A percentile compares a stretch with the other conserved stretches of the same genome.
phyloP scores from a whole-genome alignment of 2,797 vertebrate genomes.

The Hozukius guyotensis region DNA sequence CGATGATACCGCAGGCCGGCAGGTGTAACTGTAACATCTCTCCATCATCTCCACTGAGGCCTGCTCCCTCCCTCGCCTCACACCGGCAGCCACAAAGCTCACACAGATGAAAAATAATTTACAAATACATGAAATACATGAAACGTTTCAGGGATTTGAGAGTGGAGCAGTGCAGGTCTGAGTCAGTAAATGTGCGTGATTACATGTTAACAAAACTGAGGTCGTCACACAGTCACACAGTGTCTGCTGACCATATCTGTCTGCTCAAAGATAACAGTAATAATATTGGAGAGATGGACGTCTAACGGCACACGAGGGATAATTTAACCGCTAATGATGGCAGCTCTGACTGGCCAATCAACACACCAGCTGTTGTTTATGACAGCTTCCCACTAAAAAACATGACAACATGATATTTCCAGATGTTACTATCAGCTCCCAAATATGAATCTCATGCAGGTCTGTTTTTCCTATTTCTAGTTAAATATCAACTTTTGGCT shows the following conservation, averaged over 20 bases:
- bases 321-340: slow-evolving; percentile 14
- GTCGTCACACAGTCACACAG: neutral
- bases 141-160: neutral
- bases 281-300: neutral
- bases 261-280: slow-evolving; percentile 3
- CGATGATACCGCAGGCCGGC: slow-evolving; percentile 5
- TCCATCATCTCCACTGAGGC: neutral
- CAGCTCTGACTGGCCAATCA: slow-evolving; percentile 27
- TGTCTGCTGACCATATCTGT: slow-evolving; percentile 18
- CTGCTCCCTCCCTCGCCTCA: neutral
- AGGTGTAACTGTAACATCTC: slow-evolving; percentile 24
- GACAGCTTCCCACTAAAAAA: neutral
- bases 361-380: slow-evolving; percentile 29
- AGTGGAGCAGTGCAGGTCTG: neutral
- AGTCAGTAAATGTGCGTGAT: neutral
- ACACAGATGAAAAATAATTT: neutral
- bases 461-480: neutral
- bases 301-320: neutral
- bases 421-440: slow-evolving; percentile 2
- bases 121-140: neutral
- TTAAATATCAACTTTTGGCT: neutral
- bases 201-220: neutral
- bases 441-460: neutral
- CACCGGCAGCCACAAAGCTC: neutral
- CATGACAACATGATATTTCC: neutral